phyloP scores from a whole-genome alignment of 2,797 vertebrate genomes.

The Phalanger gymnotis region DNA sequence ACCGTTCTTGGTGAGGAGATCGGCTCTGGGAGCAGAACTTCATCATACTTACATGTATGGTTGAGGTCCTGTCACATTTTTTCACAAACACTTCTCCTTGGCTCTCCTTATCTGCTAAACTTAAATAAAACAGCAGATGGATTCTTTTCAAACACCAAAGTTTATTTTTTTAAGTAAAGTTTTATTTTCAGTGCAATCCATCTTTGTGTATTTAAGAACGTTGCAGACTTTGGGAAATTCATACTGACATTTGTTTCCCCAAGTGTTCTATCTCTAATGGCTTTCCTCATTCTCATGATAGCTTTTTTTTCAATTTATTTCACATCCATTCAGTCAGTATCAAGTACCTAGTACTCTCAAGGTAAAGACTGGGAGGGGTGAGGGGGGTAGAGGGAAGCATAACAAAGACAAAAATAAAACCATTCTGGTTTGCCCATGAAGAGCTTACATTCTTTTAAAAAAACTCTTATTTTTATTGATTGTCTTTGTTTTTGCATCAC shows the following conservation, averaged over 20 bases:
- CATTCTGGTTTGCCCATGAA: neutral
- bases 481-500: neutral
- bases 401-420: neutral
- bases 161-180: neutral
- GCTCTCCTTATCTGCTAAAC: neutral
- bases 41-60: neutral
- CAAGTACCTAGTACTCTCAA: neutral
- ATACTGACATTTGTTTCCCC: neutral
- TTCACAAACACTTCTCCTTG: neutral
- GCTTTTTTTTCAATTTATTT: neutral
- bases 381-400: accelerated
- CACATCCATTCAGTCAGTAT: neutral
- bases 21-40: neutral
- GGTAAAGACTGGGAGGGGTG: neutral
- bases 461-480: neutral
- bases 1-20: neutral
- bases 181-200: neutral
- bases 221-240: neutral
- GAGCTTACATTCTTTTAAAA: neutral
- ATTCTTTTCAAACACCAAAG: neutral
- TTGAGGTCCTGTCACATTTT: neutral
- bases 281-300: neutral
- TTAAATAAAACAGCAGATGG: neutral
- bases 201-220: neutral
- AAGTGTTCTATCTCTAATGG: neutral